Evolutionary conservation across 2,888 invertebrate genomes (phyloP).

Genomic region (Sarcophaga carnaria): DNA sequence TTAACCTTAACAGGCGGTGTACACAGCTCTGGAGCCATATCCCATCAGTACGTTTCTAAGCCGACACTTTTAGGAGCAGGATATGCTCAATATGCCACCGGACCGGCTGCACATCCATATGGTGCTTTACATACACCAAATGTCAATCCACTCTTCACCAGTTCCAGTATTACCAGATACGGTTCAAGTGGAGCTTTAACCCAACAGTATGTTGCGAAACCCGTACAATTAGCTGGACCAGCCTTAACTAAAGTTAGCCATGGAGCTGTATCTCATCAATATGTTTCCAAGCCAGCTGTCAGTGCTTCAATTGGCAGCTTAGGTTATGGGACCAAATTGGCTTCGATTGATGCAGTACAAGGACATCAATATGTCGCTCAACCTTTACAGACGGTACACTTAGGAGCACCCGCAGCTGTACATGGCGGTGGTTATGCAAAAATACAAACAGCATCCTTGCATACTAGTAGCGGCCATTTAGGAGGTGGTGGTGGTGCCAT

Average conservation of each 20-base stretch:
- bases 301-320: conserved; percentile 65
- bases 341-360: conserved; percentile 55
- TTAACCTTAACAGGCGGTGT: conserved; percentile 65
- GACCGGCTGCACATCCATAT: conserved; percentile 67
- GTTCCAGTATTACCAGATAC: conserved; percentile 58
- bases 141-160: conserved; percentile 58
- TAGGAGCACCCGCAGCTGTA: conserved; percentile 40
- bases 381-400: conserved; percentile 61
- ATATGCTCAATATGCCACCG: conserved; percentile 79
- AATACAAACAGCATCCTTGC: conserved; percentile 27
- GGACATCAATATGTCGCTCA: conserved; percentile 50
- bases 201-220: conserved; percentile 65
- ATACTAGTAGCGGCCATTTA: conserved; percentile 38
- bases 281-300: conserved; percentile 73
- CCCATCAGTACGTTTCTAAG: conserved; percentile 71
- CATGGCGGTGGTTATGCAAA: conserved; percentile 68
- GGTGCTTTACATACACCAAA: conserved; percentile 64
- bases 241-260: conserved; percentile 66
- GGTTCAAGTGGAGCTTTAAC: conserved; percentile 64
- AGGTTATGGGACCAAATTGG: conserved; percentile 55
- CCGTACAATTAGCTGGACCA: conserved; percentile 79
- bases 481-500: conserved; percentile 68
- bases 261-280: conserved; percentile 74
- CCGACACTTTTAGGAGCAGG: conserved; percentile 37
- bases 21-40: conserved; percentile 72